phyloP scores from a whole-genome alignment of 2,113 vertebrate genomes.

The Taurulus bubalis region DNA sequence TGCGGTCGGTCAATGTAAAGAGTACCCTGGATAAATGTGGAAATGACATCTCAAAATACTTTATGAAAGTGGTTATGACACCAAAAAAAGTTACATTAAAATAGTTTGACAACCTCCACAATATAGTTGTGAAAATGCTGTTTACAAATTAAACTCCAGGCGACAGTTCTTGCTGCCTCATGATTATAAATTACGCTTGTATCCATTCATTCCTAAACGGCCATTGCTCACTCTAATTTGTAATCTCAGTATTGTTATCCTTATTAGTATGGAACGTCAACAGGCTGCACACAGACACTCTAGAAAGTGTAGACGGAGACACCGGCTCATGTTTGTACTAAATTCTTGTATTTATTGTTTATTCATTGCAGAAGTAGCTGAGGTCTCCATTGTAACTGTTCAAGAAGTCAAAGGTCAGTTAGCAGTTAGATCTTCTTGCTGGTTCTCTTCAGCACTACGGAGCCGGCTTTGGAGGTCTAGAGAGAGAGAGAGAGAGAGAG shows the following conservation, averaged over 20 bases:
- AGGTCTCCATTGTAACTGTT: conserved; percentile 41
- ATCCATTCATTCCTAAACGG: neutral
- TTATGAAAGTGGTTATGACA: neutral
- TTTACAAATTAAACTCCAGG: neutral
- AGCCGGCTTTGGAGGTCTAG: conserved; percentile 67
- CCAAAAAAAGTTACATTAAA: neutral
- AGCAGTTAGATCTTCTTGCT: conserved; percentile 76
- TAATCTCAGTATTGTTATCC: neutral
- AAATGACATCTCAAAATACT: neutral
- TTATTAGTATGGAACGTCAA: neutral
- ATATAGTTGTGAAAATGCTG: neutral
- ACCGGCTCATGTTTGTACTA: conserved; percentile 14
- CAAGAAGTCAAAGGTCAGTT: conserved; percentile 21
- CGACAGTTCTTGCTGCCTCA: too few relatives aligned
- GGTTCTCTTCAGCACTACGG: conserved; percentile 71
- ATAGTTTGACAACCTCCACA: neutral
- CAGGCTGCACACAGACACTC: neutral
- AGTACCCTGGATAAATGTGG: neutral
- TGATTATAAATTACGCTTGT: neutral
- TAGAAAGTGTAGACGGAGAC: conserved; percentile 1
- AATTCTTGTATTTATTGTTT: conserved; percentile 43
- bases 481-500: conserved; percentile 22
- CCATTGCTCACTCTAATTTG: neutral
- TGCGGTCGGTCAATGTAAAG: too few relatives aligned
- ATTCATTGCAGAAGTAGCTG: conserved; percentile 37